Evolutionary conservation across 2,797 vertebrate species (phyloP), one percentile per base, ranked within the genome.

Genomic region (Paramormyrops hopkinsi): DNA sequence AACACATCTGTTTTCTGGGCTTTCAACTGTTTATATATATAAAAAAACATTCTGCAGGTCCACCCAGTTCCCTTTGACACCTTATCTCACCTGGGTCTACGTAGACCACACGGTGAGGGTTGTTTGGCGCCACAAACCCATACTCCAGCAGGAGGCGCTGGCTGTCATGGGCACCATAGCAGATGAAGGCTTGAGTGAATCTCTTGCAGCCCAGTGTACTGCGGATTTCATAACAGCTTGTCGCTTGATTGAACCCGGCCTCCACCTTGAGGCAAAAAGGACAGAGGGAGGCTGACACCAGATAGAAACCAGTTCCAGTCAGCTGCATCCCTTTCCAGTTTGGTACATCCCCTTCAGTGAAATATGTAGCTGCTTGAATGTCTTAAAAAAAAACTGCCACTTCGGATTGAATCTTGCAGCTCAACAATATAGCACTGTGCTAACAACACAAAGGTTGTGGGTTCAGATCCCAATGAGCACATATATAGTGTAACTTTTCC

Each of bases 101-200:
- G 19, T 97, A 96, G 87, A 98, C 97, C 2, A 96, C 97, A 3
- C 96, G 97, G 48, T 99, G 97, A 9, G 97, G 97, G 91, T 99
- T 99, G 25, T 44, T 14, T 33, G 17, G 0, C 7, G 96, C 94
- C 17, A 98, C 92, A 88, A 99, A 99, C 22, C 98, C 98, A 0
- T 99, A 99, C 90, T 99, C 98, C 7, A 99, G 91, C 89, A 99
- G 93, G 92, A 99, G 96, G 4, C 95, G 95, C 90, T 98, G 97
- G 92, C 97, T 98, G 50, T 99, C 98, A 29, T 99, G 98, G 90
- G 96, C 97, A 3, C 98, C 97, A 0, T 99, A 99, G 95, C 96
- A 97, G 89, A 99, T 99, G 91, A 98, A 97, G 1, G 96, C 96
- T 94, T 99, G 97, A 88, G 95, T 91, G 0, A 95, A 92, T 88